These are phyloP conservation scores for Chamaetylas fuelleborni DNA, from an alignment of 2,113 vertebrate species.

Conservation along the genomic window DNA sequence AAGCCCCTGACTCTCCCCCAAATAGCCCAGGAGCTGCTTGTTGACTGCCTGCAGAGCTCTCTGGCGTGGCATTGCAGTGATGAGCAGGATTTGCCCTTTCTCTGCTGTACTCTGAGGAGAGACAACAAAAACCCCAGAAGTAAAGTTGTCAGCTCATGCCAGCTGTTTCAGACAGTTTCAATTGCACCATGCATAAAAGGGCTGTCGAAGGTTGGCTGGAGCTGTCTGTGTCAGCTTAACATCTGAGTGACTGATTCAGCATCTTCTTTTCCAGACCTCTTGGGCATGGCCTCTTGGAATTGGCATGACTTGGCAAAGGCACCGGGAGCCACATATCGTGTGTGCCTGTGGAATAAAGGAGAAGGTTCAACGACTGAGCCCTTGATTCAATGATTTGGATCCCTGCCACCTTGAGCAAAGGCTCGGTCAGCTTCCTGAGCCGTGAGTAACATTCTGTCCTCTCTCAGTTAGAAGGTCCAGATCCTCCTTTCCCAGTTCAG, in stretches of 20 bases:
- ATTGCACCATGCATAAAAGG: neutral
- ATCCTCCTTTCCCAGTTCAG: rapidly evolving
- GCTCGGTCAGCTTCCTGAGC: neutral
- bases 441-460: neutral
- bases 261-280: neutral
- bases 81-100: neutral
- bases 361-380: neutral
- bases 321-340: rapidly evolving
- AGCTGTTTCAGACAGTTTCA: neutral
- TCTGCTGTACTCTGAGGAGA: neutral
- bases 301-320: neutral
- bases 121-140: neutral
- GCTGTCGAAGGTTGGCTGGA: neutral
- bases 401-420: neutral
- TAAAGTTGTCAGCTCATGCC: neutral
- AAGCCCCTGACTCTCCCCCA: neutral
- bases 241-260: rapidly evolving
- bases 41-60: neutral
- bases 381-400: neutral
- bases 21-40: neutral
- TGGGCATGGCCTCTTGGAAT: neutral
- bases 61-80: neutral
- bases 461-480: too few species aligned
- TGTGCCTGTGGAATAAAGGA: neutral
- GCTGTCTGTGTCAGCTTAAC: neutral